Conservation (phyloP, 2,888 invertebrate genomes). For the Cosmorhoe ocellata region DNA sequence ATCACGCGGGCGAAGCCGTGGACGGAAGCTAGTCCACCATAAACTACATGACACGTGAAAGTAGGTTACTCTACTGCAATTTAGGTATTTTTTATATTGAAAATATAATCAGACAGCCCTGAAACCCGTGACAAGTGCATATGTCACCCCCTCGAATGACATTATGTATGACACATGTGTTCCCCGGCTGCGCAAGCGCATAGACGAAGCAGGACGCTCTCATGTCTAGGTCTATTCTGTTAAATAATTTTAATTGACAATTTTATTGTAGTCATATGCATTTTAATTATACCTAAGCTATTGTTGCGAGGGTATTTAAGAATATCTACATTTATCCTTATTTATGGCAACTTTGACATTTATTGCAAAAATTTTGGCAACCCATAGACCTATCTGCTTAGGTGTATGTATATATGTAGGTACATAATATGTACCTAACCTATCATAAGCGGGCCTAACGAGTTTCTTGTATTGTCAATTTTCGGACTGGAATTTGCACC, state of each 20-base stretch:
- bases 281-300: neutral
- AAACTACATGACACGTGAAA: no score
- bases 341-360: constrained; percentile 5
- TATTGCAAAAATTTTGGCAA: no score
- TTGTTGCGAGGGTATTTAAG: neutral
- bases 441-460: no score
- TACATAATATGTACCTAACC: no score
- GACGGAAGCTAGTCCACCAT: no score
- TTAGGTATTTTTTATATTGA: no score
- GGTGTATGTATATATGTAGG: no score
- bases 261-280: constrained; percentile 10
- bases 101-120: constrained; percentile 34
- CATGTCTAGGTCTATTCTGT: constrained; percentile 39
- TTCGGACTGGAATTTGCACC: no score
- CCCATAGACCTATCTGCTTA: no score
- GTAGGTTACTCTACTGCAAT: no score
- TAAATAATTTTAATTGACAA: constrained; percentile 7
- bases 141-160: constrained; percentile 58
- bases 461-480: no score
- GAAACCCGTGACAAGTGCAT: constrained; percentile 53
- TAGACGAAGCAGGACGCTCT: constrained; percentile 48
- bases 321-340: neutral
- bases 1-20: no score
- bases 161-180: constrained; percentile 58
- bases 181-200: constrained; percentile 55